Evolutionary conservation across 2,888 invertebrate genomes (phyloP).

Genomic region (Lacanobia oleracea): DNA sequence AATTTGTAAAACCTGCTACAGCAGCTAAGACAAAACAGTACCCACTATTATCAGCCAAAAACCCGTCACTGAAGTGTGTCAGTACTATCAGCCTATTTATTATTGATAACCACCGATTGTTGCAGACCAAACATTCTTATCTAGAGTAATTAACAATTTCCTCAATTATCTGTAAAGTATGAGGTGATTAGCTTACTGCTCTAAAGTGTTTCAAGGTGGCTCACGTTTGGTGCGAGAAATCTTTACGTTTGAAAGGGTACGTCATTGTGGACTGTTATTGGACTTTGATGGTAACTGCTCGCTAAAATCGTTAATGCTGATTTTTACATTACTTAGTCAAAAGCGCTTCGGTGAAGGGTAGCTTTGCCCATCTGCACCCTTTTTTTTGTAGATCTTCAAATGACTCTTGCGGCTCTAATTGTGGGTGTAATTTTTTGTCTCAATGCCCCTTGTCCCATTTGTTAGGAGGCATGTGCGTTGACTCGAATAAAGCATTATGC

Average conservation of each 20-base stretch:
- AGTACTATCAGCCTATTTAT: slow-evolving; percentile 17
- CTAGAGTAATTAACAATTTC: slow-evolving; percentile 38
- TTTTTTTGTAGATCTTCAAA: too few species aligned
- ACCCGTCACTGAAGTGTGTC: slow-evolving; percentile 29
- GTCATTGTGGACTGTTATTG: background rate
- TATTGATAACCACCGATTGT: slow-evolving; percentile 26
- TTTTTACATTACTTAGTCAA: too few species aligned
- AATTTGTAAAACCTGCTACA: background rate
- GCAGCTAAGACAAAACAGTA: background rate
- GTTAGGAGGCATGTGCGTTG: too few species aligned
- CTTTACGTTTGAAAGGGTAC: background rate
- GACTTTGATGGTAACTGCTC: too few species aligned
- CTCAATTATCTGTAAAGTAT: slow-evolving; percentile 41
- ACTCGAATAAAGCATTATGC: too few species aligned
- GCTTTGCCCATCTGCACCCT: too few species aligned
- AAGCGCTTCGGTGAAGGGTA: too few species aligned
- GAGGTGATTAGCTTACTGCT: slow-evolving; percentile 32
- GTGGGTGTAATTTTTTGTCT: too few species aligned
- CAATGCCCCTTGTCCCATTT: too few species aligned
- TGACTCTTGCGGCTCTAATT: too few species aligned
- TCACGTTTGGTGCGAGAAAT: background rate
- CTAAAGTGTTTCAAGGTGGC: slow-evolving; percentile 31
- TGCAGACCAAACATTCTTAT: slow-evolving; percentile 36
- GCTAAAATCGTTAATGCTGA: too few species aligned
- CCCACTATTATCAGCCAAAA: slow-evolving; percentile 27